Conservation (phyloP, 1,140 invertebrate genomes). For the Coptotermes formosanus region DNA sequence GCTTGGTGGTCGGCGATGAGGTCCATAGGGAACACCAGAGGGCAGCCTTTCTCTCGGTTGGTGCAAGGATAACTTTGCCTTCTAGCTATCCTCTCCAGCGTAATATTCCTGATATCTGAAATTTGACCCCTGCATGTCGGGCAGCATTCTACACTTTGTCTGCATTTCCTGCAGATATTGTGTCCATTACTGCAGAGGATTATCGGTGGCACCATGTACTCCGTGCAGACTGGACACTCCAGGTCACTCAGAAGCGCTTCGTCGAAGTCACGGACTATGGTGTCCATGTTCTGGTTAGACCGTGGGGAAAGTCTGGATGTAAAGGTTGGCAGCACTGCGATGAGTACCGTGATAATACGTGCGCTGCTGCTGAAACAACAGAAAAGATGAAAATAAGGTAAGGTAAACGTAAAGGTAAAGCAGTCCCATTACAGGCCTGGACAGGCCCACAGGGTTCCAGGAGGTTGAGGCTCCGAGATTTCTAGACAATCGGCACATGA, state of each 20-base stretch:
- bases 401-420: no score
- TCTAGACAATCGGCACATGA: no score
- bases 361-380: not conserved
- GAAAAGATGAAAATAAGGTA: not conserved
- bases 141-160: conserved; percentile 64
- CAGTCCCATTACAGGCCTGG: no score
- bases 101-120: conserved; percentile 68
- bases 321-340: not conserved
- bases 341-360: not conserved
- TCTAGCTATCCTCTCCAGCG: conserved; percentile 62
- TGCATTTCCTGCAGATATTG: conserved; percentile 69
- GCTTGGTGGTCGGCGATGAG: not conserved
- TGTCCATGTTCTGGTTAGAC: not conserved
- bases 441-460: no score
- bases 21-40: conserved; percentile 10
- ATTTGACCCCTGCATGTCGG: conserved; percentile 70
- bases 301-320: not conserved
- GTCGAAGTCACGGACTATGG: not conserved
- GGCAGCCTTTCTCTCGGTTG: conserved; percentile 47
- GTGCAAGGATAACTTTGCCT: conserved; percentile 44
- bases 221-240: conserved; percentile 79
- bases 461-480: no score
- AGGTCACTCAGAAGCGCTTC: conserved; percentile 39
- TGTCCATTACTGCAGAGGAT: conserved; percentile 75
- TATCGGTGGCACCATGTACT: conserved; percentile 71